Conservation (phyloP, 2,888 invertebrate genomes). For the Cerastis rubricosa region DNA sequence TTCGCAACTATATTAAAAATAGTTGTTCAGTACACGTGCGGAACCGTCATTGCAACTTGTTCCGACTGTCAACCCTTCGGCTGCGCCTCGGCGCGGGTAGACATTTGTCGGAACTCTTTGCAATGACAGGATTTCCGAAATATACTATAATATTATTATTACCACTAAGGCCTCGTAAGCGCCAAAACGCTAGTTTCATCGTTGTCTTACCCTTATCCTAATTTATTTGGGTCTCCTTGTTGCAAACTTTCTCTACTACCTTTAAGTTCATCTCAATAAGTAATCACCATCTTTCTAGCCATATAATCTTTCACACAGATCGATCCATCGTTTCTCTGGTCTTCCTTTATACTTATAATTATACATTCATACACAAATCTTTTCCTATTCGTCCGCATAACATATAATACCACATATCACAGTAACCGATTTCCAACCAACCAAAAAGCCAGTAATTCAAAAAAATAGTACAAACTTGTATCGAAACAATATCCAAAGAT, state of each 20-base stretch:
- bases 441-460: not conserved
- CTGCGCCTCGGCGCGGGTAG: no score
- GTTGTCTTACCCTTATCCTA: not conserved
- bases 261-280: not conserved
- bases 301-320: not conserved
- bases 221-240: not conserved
- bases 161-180: not conserved
- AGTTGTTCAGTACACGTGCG: no score
- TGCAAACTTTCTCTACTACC: not conserved
- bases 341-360: not conserved
- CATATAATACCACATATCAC: not conserved
- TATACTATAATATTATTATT: not conserved
- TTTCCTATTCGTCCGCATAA: not conserved
- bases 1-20: no score
- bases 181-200: not conserved
- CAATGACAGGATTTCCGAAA: no score
- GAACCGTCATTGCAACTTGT: no score
- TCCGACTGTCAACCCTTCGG: no score
- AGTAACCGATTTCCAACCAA: not conserved
- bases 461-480: conserved; percentile 2
- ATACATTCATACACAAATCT: not conserved
- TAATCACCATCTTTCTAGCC: not conserved
- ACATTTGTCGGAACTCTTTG: no score
- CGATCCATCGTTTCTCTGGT: not conserved
- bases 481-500: conserved; percentile 68